Evolutionary conservation across 2,888 invertebrate genomes (phyloP).

Genomic region (Luperina nickerlii): DNA sequence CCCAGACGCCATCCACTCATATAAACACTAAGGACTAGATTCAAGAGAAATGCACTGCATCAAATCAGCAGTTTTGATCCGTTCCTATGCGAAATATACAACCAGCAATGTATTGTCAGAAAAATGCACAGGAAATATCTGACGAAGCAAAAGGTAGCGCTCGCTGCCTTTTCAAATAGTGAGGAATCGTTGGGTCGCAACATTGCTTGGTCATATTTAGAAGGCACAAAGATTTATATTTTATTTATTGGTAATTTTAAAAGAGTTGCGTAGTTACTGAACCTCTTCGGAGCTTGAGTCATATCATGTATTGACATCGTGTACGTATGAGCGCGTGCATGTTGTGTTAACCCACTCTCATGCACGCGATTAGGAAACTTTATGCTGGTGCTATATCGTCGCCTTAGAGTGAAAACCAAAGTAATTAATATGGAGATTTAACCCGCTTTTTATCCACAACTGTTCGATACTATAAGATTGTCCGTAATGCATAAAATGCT

Average conservation of each 20-base stretch:
- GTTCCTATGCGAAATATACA: not conserved
- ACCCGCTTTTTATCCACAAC: too few relatives aligned
- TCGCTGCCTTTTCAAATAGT: constrained; percentile 6
- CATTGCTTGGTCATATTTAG: not conserved
- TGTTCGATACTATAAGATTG: too few relatives aligned
- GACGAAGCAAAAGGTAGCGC: not conserved
- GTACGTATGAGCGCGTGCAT: too few relatives aligned
- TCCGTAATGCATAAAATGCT: too few relatives aligned
- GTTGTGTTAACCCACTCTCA: too few relatives aligned
- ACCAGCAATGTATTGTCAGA: not conserved
- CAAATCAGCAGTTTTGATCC: constrained; percentile 2
- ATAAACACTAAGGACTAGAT: not conserved
- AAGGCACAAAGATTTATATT: not conserved
- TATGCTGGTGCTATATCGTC: too few relatives aligned
- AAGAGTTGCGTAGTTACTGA: not conserved
- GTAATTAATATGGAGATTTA: too few relatives aligned
- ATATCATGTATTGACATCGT: too few relatives aligned
- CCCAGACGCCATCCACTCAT: not conserved
- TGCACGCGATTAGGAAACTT: too few relatives aligned
- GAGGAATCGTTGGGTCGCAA: not conserved
- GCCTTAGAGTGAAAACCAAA: too few relatives aligned
- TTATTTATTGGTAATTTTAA: not conserved
- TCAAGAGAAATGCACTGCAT: not conserved
- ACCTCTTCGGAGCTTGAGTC: not conserved
- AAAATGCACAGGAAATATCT: constrained; percentile 8